Conservation (phyloP, 2,113 vertebrate genomes). For the Loxodonta africana region DNA sequence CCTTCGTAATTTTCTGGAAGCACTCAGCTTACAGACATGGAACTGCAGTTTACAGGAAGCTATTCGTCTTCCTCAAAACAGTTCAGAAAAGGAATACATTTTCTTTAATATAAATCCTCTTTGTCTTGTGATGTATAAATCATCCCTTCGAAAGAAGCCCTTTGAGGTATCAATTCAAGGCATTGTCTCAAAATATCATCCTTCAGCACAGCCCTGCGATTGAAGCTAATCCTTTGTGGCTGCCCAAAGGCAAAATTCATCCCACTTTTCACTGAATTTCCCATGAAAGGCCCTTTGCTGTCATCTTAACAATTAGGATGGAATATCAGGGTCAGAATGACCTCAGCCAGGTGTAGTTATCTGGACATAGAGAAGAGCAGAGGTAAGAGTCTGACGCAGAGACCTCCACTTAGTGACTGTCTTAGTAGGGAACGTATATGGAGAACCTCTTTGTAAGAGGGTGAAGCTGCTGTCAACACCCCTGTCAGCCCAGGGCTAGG, state of each 20-base stretch:
- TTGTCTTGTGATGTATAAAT: constrained; percentile 89
- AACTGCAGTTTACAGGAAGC: constrained; percentile 80
- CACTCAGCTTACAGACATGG: constrained; percentile 77
- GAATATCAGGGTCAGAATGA: constrained; percentile 66
- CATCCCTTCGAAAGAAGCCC: constrained; percentile 86
- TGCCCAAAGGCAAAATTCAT: constrained; percentile 81
- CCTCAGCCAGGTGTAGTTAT: constrained; percentile 14
- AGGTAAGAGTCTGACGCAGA: background rate
- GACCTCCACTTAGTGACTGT: background rate
- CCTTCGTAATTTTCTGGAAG: constrained; percentile 81
- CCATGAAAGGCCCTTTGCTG: constrained; percentile 64
- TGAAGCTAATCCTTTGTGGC: constrained; percentile 80
- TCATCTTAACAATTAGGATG: constrained; percentile 52
- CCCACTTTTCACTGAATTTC: constrained; percentile 79
- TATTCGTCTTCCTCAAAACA: constrained; percentile 88
- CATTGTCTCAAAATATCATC: constrained; percentile 83
- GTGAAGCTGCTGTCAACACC: background rate
- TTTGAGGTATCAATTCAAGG: constrained; percentile 88
- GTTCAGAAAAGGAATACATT: constrained; percentile 87
- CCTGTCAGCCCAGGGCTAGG: background rate
- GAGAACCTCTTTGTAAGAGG: background rate
- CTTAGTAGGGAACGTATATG: background rate
- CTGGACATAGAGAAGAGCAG: constrained; percentile 3
- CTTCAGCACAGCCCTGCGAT: constrained; percentile 81
- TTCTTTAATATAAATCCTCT: constrained; percentile 88